Evolutionary conservation across 2,888 invertebrate species (phyloP), one percentile per base, ranked within the genome.

Genomic region (Leucozona laternaria): DNA sequence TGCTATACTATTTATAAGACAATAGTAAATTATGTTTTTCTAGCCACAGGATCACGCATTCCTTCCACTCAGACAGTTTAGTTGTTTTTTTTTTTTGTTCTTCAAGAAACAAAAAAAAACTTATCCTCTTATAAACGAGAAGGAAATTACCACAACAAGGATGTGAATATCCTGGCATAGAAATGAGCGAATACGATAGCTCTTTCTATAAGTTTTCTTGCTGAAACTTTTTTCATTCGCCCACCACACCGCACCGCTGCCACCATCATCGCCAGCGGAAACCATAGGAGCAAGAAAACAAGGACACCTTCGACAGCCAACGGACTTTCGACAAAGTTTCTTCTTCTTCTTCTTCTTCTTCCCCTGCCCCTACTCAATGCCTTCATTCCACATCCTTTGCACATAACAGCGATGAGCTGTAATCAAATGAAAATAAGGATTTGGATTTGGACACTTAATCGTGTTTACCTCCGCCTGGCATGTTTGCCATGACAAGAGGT

Each of bases 381-480:
- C 13, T 15, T n/a, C n/a, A n/a, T n/a, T n/a, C n/a, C 10, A 17
- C 60, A 43, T 55, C 34, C 68, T 68, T 68, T 53, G 68, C 50
- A 58, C 66, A 22, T 73, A 64, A 53, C 53, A 64, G 66, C 76
- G 64, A 62, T 80, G 72, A 73, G 76, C 66, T 77, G 66, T 81
- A 81, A 81, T 86, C 78, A 86, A 81, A 86, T 75, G 86, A 86
- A 86, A 86, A 86, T 86, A 78, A 73, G 81, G 73, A 75, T 79
- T 81, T 73, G 81, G 73, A 75, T 79, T 81, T 73, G 70, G 81
- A 81, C 78, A 80, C 77, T 77, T 80, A 76, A 72, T 85, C 77
- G 76, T 85, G 80, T 85, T 85, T 80, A 85, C 78, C 81, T 85
- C 57, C 22, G 70, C 76, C 72, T 70, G 75, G 55, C 71, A 40